Conservation (phyloP, 2,888 invertebrate species). For the Pecten maximus region DNA sequence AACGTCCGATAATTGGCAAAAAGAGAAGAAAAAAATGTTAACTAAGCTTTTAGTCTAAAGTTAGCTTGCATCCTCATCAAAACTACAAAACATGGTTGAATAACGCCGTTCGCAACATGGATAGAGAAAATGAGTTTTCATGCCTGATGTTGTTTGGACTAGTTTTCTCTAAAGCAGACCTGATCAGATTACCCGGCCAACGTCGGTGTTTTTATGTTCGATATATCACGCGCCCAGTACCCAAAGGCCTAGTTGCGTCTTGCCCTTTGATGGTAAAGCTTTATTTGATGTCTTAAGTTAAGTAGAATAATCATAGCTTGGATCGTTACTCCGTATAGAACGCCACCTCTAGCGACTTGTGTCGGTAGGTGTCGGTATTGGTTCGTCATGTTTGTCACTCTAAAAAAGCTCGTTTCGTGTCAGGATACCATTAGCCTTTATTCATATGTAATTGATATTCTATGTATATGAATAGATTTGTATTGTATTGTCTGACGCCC, state of each 20-base stretch:
- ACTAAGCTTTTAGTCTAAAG: no score
- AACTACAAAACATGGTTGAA: no score
- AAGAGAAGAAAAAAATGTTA: no score
- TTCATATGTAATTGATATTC: neutral
- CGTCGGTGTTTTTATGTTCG: neutral
- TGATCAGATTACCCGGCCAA: neutral
- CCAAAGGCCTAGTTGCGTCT: neutral
- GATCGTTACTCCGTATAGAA: neutral
- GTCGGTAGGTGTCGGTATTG: neutral
- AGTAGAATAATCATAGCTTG: neutral
- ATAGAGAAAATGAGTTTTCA: neutral
- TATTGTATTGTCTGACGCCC: no score
- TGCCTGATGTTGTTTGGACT: neutral
- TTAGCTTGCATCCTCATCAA: no score
- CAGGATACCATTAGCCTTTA: neutral
- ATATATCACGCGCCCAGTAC: neutral
- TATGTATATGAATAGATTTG: neutral
- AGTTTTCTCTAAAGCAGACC: neutral
- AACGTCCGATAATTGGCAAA: no score
- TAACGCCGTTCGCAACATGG: neutral
- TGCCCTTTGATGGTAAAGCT: conserved; percentile 22
- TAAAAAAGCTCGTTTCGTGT: neutral
- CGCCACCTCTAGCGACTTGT: neutral
- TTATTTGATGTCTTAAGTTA: conserved; percentile 6
- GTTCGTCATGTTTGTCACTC: neutral